Evolutionary conservation across 2,113 vertebrate species (phyloP).

Genomic region (Neogobius melanostomus): DNA sequence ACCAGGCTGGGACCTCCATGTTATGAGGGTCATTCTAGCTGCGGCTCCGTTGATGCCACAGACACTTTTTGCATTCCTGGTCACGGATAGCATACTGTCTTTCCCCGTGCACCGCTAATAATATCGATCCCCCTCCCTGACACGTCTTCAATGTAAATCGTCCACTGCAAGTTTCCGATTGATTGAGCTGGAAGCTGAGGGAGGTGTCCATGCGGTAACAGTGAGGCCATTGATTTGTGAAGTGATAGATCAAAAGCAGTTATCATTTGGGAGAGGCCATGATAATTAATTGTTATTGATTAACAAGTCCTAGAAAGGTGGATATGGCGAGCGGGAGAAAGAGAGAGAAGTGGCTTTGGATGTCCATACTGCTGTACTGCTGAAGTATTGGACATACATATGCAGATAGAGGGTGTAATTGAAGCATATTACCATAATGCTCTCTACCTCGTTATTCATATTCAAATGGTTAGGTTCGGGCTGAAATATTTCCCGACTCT

Average conservation of each 20-base stretch:
- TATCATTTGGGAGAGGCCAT: slow-evolving; percentile 55
- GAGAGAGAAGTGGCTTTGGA: slow-evolving; percentile 44
- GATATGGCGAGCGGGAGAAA: slow-evolving; percentile 16
- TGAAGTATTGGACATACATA: slow-evolving; percentile 49
- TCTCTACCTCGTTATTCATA: slow-evolving; percentile 72
- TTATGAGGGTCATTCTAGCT: slow-evolving; percentile 30
- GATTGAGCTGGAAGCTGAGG: slow-evolving; percentile 46
- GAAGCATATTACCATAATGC: slow-evolving; percentile 73
- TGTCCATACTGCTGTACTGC: slow-evolving; percentile 44
- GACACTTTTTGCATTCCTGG: slow-evolving; percentile 13
- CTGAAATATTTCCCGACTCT: slow-evolving; percentile 62
- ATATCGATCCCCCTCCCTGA: slow-evolving; percentile 56
- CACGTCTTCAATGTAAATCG: slow-evolving; percentile 53
- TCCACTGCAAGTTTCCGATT: slow-evolving; percentile 44
- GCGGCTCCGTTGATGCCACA: slow-evolving; percentile 14
- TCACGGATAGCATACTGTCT: slow-evolving; percentile 31
- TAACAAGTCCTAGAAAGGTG: slow-evolving; percentile 40
- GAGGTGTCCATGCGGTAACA: slow-evolving; percentile 61
- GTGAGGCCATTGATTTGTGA: slow-evolving; percentile 63
- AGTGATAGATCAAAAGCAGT: slow-evolving; percentile 67
- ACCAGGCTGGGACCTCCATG: neutral
- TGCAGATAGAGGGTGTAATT: slow-evolving; percentile 69
- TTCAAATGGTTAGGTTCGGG: slow-evolving; percentile 69
- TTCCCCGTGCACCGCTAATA: slow-evolving; percentile 44
- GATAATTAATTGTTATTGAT: slow-evolving; percentile 71